These are phyloP conservation scores for Ammospiza nelsoni DNA, from an alignment of 2,113 vertebrate species.

Conservation along the genomic window DNA sequence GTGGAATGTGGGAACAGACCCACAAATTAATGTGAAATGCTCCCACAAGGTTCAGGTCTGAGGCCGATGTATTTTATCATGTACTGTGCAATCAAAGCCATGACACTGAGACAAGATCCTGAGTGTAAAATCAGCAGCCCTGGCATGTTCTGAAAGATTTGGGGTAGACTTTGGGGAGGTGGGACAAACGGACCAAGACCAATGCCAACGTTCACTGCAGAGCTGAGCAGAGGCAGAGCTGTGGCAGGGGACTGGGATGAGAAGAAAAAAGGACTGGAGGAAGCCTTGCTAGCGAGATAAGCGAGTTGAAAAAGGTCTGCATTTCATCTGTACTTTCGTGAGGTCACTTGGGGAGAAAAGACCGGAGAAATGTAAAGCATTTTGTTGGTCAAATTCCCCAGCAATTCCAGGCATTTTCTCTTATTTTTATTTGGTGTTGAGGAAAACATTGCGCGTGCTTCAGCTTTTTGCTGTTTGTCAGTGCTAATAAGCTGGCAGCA, in stretches of 20 bases:
- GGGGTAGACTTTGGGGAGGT: background rate
- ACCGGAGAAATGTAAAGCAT: conserved; percentile 47
- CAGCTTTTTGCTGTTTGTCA: background rate
- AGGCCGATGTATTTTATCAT: background rate
- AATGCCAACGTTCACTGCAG: background rate
- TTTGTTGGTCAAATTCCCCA: background rate
- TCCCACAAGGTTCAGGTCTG: background rate
- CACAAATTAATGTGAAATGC: background rate
- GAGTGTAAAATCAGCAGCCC: background rate
- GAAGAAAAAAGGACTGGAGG: background rate
- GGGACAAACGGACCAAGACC: accelerated
- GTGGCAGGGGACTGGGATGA: background rate
- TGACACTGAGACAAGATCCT: accelerated
- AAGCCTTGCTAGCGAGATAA: background rate
- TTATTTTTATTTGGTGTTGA: background rate
- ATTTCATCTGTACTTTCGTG: background rate
- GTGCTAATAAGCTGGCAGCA: background rate
- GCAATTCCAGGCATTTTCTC: conserved; percentile 39
- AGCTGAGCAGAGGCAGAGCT: background rate
- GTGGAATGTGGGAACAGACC: background rate
- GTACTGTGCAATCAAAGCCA: background rate
- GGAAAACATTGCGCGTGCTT: background rate
- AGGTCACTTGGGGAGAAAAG: conserved; percentile 9
- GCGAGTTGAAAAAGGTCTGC: background rate
- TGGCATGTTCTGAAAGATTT: background rate